Conservation (phyloP, 2,113 vertebrate species). For the Rynchops niger region DNA sequence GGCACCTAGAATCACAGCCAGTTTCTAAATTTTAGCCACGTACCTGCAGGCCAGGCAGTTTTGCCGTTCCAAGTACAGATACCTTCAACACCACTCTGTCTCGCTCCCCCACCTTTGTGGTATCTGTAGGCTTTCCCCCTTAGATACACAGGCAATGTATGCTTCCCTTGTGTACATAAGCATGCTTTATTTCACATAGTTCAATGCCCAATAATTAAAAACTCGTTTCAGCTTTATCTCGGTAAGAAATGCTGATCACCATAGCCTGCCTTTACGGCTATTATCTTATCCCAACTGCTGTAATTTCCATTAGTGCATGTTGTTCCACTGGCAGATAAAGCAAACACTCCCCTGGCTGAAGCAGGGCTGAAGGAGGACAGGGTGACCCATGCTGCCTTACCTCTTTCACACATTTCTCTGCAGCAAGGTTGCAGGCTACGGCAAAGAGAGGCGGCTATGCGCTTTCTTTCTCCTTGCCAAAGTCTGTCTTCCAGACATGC, state of each 20-base stretch:
- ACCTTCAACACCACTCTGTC: background rate
- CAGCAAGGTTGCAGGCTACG: background rate
- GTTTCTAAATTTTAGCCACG: background rate
- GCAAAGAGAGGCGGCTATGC: background rate
- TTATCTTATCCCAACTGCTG: background rate
- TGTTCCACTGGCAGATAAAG: background rate
- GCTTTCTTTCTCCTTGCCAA: background rate
- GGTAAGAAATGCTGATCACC: background rate
- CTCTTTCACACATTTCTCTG: background rate
- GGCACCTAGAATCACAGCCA: conserved; percentile 14
- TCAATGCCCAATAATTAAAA: background rate
- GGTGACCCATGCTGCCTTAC: background rate
- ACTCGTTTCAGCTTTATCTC: background rate
- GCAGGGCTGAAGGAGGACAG: background rate
- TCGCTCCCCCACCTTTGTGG: fast-evolving
- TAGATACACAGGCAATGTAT: fast-evolving
- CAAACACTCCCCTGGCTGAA: background rate
- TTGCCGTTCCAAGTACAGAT: background rate
- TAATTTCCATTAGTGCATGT: conserved; percentile 11
- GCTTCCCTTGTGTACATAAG: background rate
- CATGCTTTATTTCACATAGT: background rate
- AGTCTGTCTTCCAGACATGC: background rate
- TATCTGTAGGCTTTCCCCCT: background rate
- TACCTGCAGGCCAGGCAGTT: background rate
- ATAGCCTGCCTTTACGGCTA: background rate